Conservation (phyloP, 1,140 invertebrate genomes). For the Brachionus manjavacas region DNA sequence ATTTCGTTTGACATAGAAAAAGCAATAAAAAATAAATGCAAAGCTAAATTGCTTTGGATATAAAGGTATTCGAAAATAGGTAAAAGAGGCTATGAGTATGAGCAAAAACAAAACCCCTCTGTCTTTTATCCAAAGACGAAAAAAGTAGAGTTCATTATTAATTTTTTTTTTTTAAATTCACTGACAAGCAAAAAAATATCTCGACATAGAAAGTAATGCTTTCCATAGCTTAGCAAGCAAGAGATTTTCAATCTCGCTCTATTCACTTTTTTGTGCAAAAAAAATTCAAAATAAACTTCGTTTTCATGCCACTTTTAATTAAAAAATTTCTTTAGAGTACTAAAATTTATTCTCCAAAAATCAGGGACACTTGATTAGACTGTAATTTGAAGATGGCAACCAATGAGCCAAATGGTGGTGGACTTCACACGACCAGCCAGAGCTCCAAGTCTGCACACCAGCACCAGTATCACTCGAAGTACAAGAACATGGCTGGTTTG, state of each 20-base stretch:
- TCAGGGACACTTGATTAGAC: not conserved
- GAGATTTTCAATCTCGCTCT: not conserved
- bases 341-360: not conserved
- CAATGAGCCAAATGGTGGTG: not conserved
- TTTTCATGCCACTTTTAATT: not conserved
- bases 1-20: not conserved
- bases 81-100: not conserved
- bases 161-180: not conserved
- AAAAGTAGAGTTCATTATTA: not conserved
- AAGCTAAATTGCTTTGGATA: not conserved
- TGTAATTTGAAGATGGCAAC: not conserved
- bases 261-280: not conserved
- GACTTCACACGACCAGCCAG: not conserved
- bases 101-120: not conserved
- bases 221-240: not conserved
- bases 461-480: not conserved
- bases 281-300: not conserved
- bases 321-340: not conserved
- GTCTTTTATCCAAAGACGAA: not conserved
- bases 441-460: not conserved
- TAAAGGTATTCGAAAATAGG: not conserved
- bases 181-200: not conserved
- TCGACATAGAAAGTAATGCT: not conserved
- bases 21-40: not conserved
- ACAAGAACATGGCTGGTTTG: not conserved